A percentile compares a stretch with the other conserved stretches of the same genome.
Evolutionary conservation across 2,888 invertebrate species (phyloP).

Genomic region (Pseudeuparius sepicola): DNA sequence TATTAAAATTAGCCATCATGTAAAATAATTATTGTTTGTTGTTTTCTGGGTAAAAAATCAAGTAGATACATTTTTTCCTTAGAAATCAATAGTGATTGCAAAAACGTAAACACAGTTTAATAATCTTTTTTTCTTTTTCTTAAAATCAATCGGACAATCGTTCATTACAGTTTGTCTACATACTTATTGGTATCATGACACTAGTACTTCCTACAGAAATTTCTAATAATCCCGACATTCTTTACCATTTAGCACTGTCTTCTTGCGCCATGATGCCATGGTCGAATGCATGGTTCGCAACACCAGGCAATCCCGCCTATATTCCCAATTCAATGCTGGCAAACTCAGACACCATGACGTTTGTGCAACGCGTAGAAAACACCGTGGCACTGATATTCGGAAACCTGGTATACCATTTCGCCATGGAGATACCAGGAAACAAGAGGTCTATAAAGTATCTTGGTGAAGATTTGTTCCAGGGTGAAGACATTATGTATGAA

Average conservation of each 20-base stretch:
- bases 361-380: constrained; percentile 39
- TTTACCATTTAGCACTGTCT: constrained; percentile 44
- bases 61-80: too few species aligned
- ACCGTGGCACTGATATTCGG: constrained; percentile 22
- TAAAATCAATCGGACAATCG: too few species aligned
- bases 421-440: constrained; percentile 34
- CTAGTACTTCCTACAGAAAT: too few species aligned
- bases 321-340: constrained; percentile 41
- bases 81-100: too few species aligned
- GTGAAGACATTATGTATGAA: constrained; percentile 37
- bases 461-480: constrained; percentile 25
- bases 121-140: too few species aligned
- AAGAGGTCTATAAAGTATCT: constrained; percentile 27
- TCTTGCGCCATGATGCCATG: constrained; percentile 43
- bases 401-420: constrained; percentile 35
- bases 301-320: constrained; percentile 41
- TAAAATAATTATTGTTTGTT: too few species aligned
- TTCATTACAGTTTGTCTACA: too few species aligned
- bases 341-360: constrained; percentile 29
- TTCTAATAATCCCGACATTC: too few species aligned
- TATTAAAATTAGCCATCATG: too few species aligned
- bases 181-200: too few species aligned
- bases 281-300: constrained; percentile 39
- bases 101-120: too few species aligned
- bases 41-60: too few species aligned